Conservation (phyloP, 2,113 vertebrate genomes). For the Semnornis frantzii region DNA sequence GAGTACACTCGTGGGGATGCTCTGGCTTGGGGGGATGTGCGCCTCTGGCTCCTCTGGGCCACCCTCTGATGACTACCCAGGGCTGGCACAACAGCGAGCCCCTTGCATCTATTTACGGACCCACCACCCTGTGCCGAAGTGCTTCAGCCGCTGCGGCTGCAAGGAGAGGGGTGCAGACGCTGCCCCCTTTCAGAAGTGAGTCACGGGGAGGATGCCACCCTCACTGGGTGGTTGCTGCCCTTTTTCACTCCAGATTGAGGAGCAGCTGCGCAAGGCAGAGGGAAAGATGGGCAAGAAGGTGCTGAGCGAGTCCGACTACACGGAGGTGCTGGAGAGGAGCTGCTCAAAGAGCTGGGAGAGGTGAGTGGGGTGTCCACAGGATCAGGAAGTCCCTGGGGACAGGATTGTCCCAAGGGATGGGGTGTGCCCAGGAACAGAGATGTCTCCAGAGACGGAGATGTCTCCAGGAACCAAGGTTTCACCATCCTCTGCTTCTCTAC, state of each 20-base stretch:
- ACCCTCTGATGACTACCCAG: neutral
- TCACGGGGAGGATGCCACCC: rapidly evolving
- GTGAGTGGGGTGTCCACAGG: neutral
- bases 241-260: slow-evolving; percentile 10
- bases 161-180: neutral
- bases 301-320: slow-evolving; percentile 2
- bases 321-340: slow-evolving; percentile 46
- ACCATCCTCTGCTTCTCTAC: neutral
- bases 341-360: slow-evolving; percentile 41
- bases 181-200: rapidly evolving
- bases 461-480: too few species aligned
- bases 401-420: rapidly evolving
- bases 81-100: rapidly evolving
- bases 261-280: slow-evolving; percentile 27
- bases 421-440: rapidly evolving
- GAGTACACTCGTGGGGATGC: rapidly evolving
- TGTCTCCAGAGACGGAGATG: rapidly evolving
- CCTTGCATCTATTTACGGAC: neutral
- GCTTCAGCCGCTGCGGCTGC: rapidly evolving
- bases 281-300: slow-evolving; percentile 19
- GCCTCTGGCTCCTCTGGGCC: neutral
- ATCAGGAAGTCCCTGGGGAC: neutral
- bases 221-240: rapidly evolving
- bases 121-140: rapidly evolving
- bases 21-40: neutral